Evolutionary conservation across 2,888 invertebrate species (phyloP).

Genomic region (Xanthorhoe spadicearia): DNA sequence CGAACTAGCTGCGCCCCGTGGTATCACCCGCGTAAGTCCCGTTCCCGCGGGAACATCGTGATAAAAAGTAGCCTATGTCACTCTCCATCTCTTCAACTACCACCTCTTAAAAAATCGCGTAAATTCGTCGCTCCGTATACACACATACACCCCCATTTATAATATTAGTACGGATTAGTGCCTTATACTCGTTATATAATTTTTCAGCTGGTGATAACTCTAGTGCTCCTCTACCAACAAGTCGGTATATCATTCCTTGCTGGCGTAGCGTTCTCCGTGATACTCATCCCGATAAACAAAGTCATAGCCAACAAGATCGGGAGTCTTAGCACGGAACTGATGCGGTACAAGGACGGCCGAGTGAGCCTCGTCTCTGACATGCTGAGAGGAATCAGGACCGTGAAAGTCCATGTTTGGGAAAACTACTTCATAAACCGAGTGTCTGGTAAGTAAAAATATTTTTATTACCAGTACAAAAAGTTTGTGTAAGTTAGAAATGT

Average conservation of each 20-base stretch:
- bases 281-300: slow-evolving; percentile 97
- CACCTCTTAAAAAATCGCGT: too few relatives aligned
- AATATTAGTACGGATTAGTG: background rate
- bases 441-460: slow-evolving; percentile 77
- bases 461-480: background rate
- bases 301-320: slow-evolving; percentile 95
- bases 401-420: slow-evolving; percentile 98
- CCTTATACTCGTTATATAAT: background rate
- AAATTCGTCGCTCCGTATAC: too few relatives aligned
- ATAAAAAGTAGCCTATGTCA: too few relatives aligned
- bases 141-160: too few relatives aligned
- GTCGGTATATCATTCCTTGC: slow-evolving; percentile 96
- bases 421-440: slow-evolving; percentile 91
- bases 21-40: too few relatives aligned
- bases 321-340: slow-evolving; percentile 92
- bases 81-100: too few relatives aligned
- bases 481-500: too few relatives aligned
- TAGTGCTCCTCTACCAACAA: slow-evolving; percentile 94
- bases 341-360: slow-evolving; percentile 95
- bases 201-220: slow-evolving; percentile 89
- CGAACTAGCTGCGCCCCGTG: too few relatives aligned
- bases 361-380: slow-evolving; percentile 95
- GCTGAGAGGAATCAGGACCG: slow-evolving; percentile 93
- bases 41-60: too few relatives aligned
- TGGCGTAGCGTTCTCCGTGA: slow-evolving; percentile 92